A percentile compares a stretch with the other conserved stretches of the same genome.
These are phyloP conservation scores for Phoeniculus purpureus DNA, from an alignment of 2,797 vertebrate species.

Conservation along the genomic window DNA sequence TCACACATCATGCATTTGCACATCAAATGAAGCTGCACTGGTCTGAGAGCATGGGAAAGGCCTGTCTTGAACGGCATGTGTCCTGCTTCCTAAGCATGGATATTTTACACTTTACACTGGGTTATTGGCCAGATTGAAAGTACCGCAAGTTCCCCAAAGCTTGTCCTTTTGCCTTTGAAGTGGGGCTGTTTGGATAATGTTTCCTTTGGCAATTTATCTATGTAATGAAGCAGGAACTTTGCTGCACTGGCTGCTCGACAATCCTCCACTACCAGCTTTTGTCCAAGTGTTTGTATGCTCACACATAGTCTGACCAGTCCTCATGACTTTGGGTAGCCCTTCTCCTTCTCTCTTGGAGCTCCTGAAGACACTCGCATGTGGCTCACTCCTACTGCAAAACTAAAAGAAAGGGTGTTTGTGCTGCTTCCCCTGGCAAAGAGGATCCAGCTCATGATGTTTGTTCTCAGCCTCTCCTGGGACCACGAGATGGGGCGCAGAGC, in stretches of 20 bases:
- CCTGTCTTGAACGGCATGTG: conserved; percentile 65
- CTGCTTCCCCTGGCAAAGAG: background rate
- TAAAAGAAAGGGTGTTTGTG: background rate
- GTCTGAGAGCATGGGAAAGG: conserved; percentile 67
- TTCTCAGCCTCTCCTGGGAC: background rate
- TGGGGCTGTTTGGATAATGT: conserved; percentile 77
- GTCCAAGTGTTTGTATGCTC: background rate
- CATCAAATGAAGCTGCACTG: conserved; percentile 58
- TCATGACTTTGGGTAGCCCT: background rate
- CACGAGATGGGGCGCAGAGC: background rate
- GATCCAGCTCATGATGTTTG: background rate
- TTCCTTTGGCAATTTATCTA: conserved; percentile 79
- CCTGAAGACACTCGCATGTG: background rate
- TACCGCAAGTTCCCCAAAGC: conserved; percentile 64
- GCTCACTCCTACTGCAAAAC: background rate
- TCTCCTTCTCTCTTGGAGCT: background rate
- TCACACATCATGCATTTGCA: conserved; percentile 73
- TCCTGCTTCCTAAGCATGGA: conserved; percentile 63
- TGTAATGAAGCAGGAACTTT: conserved; percentile 59
- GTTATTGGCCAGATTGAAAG: conserved; percentile 71
- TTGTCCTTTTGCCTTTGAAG: conserved; percentile 74
- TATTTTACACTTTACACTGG: conserved; percentile 71
- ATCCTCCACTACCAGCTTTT: conserved; percentile 8
- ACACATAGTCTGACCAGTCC: background rate
- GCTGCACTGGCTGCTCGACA: background rate